phyloP scores from a whole-genome alignment of 1,140 invertebrate species.

The Saccostrea echinata region DNA sequence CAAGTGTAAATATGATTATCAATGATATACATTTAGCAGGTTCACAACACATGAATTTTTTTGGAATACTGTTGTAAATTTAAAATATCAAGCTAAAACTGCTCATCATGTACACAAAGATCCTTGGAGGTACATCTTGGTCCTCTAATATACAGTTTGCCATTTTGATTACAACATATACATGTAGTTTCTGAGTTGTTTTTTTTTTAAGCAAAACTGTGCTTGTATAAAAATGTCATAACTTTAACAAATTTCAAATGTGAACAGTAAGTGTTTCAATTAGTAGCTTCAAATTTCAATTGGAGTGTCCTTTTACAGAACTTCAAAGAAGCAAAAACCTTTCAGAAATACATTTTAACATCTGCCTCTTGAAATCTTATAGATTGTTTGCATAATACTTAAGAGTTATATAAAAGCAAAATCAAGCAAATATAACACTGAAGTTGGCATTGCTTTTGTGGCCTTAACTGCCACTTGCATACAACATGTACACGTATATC shows the following conservation, averaged over 20 bases:
- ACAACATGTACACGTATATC: not conserved
- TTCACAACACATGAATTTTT: slow-evolving; percentile 24
- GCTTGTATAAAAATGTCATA: not conserved
- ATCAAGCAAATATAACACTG: not conserved
- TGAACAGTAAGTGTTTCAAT: not conserved
- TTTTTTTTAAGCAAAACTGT: not conserved
- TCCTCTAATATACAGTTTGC: not conserved
- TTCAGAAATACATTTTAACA: not conserved
- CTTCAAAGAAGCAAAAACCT: not conserved
- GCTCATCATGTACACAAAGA: not conserved
- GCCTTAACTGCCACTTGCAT: not conserved
- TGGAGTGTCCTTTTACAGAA: not conserved
- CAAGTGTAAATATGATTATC: slow-evolving; percentile 25
- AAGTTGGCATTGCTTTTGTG: no score
- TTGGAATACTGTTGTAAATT: slow-evolving; percentile 18
- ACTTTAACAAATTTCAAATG: not conserved
- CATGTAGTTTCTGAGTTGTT: no score
- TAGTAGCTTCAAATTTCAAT: not conserved
- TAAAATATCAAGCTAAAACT: not conserved
- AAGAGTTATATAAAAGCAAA: slow-evolving; percentile 15
- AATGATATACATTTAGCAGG: not conserved
- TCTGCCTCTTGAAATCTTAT: not conserved
- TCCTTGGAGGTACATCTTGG: not conserved
- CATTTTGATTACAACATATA: no score
- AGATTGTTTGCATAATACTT: slow-evolving; percentile 1